Conservation (phyloP, 2,888 invertebrate species). For the Drosophila siamana region DNA sequence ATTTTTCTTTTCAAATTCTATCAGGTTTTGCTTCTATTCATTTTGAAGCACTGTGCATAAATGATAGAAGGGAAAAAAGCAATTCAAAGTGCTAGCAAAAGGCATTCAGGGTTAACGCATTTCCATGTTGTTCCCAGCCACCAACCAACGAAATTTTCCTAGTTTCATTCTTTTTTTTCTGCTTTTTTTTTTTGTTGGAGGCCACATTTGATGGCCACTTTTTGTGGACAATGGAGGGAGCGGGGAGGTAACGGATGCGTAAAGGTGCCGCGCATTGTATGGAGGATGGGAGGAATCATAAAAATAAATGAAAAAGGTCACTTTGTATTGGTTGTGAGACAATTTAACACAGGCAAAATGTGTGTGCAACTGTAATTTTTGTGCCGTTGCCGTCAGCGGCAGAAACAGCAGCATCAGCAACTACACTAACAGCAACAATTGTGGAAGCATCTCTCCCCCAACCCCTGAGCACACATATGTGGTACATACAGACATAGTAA, state of each 20-base stretch:
- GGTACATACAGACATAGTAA: conserved; percentile 62
- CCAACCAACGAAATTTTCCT: conserved; percentile 41
- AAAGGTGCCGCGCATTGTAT: conserved; percentile 20
- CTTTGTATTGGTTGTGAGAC: conserved; percentile 80
- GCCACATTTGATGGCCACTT: conserved; percentile 60
- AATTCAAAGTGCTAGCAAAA: conserved; percentile 23
- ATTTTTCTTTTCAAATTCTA: neutral
- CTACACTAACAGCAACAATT: conserved; percentile 67
- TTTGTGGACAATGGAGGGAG: conserved; percentile 39
- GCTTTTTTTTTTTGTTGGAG: conserved; percentile 14
- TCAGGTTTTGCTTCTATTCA: neutral
- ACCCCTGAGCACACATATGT: conserved; percentile 38
- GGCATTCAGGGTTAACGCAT: conserved; percentile 21
- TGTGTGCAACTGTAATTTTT: conserved; percentile 79
- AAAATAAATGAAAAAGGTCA: conserved; percentile 81
- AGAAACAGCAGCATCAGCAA: conserved; percentile 34
- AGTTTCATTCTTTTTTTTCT: conserved; percentile 17
- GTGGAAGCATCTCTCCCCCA: conserved; percentile 10
- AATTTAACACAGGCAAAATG: conserved; percentile 80
- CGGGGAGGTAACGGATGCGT: conserved; percentile 10
- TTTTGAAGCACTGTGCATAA: conserved; percentile 9
- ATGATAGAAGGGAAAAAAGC: conserved; percentile 5
- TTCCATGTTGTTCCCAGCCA: conserved; percentile 26
- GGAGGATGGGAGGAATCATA: conserved; percentile 58
- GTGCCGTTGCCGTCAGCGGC: conserved; percentile 47